Conservation (phyloP, 2,797 vertebrate species). For the Onychomys leucogaster region DNA sequence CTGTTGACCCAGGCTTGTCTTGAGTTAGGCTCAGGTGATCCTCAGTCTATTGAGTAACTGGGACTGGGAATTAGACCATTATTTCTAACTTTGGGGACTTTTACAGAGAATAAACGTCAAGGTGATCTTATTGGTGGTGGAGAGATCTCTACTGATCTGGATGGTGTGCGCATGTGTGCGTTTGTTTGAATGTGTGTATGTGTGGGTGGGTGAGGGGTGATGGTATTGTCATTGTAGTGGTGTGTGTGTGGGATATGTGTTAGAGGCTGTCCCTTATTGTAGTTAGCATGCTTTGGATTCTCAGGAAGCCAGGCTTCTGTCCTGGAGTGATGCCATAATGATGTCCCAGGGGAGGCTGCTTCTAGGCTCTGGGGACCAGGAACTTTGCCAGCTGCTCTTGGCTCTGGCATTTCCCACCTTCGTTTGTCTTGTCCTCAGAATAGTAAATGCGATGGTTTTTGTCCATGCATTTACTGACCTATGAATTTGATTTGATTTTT, state of each 20-base stretch:
- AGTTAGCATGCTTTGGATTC: not conserved
- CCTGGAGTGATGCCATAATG: not conserved
- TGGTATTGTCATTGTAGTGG: not conserved
- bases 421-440: not conserved
- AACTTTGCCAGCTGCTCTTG: not conserved
- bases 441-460: slow-evolving; percentile 52
- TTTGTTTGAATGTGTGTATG: not conserved
- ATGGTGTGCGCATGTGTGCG: not conserved
- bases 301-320: not conserved
- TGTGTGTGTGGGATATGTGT: not conserved
- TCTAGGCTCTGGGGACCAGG: not conserved
- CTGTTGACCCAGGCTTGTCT: not conserved
- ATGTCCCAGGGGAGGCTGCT: not conserved
- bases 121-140: not conserved
- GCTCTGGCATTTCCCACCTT: slow-evolving; percentile 20
- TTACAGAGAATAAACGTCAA: not conserved
- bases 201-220: not conserved
- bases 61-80: no score
- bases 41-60: not conserved
- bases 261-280: not conserved
- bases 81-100: not conserved
- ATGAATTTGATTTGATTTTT: not conserved
- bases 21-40: not conserved
- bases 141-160: not conserved
- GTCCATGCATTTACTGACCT: slow-evolving; percentile 31